Base-by-base conservation (phyloP, 2,797 vertebrate genomes). In the Lacerta bilineata region DNA sequence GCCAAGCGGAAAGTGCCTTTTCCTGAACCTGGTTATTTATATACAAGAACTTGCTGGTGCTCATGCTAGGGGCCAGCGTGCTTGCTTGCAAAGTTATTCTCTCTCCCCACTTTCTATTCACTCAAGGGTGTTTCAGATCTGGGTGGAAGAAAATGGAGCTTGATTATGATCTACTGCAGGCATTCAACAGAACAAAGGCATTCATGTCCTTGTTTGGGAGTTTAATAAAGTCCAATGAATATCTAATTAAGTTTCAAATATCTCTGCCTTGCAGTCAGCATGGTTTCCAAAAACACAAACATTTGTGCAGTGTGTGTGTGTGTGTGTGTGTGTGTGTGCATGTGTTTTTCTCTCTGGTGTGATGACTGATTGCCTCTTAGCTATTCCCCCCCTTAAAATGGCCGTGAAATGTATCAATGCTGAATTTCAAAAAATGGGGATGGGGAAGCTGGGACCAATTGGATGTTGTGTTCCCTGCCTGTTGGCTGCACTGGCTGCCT, bases 21-120 rank as follows among this genome's bases (percentile, higher is more conserved):
- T 95, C 95, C 95, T 96, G 94, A 90, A 88, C 61, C 80, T 15
- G 66, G 88, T 91, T 96, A 95, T 95, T 95, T 95, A 94, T 95
- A 95, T 93, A 88, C 87, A 89, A 76, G 84, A 78, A 75, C 84
- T 83, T 91, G 78, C 59, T 86, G 85, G 74, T 85, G 89, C 1
- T 92, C 68, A 71, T 86, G 90, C 84, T 87, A n/a, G 74, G 86
- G 91, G 88, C 83, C 69, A 89, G 90, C 61, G 85, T 69, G 87
- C 71, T 79, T 77, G 55, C 88, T 82, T 79, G 68, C 88, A 91
- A 80, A 69, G 91, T 74, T 93, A 89, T 85, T 84, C 50, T 93
- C 90, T 87, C 4, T 41, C 39, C 23, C 81, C 91, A 93, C 89
- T 68, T 94, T 92, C 71, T 90, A 84, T 85, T 91, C 80, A 55